A percentile compares a stretch with the other conserved stretches of the same genome.
Conservation (phyloP, 2,888 invertebrate genomes). For the Drosophila aldrichi region DNA sequence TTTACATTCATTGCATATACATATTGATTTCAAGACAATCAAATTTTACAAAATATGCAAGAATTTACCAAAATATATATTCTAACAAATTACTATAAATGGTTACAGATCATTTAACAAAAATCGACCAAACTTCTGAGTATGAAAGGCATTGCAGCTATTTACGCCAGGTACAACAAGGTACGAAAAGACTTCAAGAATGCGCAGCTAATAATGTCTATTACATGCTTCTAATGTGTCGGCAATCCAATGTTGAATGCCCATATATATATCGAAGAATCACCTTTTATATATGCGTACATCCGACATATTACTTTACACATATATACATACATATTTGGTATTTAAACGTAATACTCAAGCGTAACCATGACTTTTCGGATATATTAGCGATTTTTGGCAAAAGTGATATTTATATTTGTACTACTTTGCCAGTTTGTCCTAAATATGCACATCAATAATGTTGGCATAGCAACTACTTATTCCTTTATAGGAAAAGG, state of each 20-base stretch:
- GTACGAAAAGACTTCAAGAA: constrained; percentile 45
- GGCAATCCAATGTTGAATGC: constrained; percentile 23
- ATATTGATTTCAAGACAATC: no score
- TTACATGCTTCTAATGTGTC: constrained; percentile 13
- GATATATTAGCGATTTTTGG: constrained; percentile 10
- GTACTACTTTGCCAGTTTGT: constrained; percentile 37
- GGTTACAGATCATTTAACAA: constrained; percentile 15
- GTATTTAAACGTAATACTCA: constrained; percentile 12
- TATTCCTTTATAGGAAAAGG: neutral
- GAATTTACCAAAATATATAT: no score
- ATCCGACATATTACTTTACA: constrained; percentile 13
- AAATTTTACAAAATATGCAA: no score
- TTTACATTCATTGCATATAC: no score
- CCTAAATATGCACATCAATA: constrained; percentile 43
- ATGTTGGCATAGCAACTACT: constrained; percentile 64
- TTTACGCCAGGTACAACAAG: constrained; percentile 48
- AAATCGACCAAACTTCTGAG: constrained; percentile 53
- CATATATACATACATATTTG: constrained; percentile 20
- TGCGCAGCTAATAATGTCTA: constrained; percentile 35
- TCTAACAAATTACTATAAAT: neutral
- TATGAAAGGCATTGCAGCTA: constrained; percentile 22
- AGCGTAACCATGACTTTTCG: constrained; percentile 24
- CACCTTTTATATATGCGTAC: constrained; percentile 7
- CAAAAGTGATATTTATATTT: constrained; percentile 21
- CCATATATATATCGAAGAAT: constrained; percentile 12